Evolutionary conservation across 2,113 vertebrate genomes (phyloP), one percentile per base, ranked within the genome.

Genomic region (Casuarius casuarius): DNA sequence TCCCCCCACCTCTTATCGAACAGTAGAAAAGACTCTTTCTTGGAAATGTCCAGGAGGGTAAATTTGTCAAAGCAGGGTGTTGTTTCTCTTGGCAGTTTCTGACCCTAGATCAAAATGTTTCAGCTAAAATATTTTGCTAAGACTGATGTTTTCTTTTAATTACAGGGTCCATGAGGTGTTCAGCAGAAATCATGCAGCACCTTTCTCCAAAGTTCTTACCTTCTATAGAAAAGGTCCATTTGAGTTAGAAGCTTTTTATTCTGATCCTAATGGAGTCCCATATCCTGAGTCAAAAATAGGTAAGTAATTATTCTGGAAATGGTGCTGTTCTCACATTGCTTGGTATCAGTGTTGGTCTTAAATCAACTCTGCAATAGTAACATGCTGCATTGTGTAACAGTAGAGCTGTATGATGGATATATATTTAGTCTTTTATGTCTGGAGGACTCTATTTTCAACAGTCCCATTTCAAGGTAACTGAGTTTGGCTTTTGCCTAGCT

Each of bases 211-310:
- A 97, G 98, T 98, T 48, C 98, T 99, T 91, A 99, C 98, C 0
- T 99, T 99, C 95, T 96, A 98, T 68, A 98, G 98, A 75, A 98
- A 98, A 84, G 98, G 98, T 29, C 98, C 98, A 71, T 99, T 99
- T 97, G 97, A 98, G 58, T 93, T 99, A 38, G 98, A 99, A 97
- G 98, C 98, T 68, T 98, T 98, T 97, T 98, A 99, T 96, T 98
- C 98, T 73, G 98, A 99, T 94, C 97, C 98, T 38, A 92, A 94
- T 66, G 96, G 92, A 49, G 96, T 99, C 70, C 98, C 98, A 1
- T 98, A 98, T 94, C 98, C 98, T 10, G 98, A 99, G 88, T 95
- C 97, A 86, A 98, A 98, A 96, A 99, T 99, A 83, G 98, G 98
- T 99, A 97, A 98, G 95, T 68, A 28, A 2, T 44, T 83, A 29